These are phyloP conservation scores for Eilema sororculum DNA, from an alignment of 2,888 invertebrate species.

Conservation along the genomic window DNA sequence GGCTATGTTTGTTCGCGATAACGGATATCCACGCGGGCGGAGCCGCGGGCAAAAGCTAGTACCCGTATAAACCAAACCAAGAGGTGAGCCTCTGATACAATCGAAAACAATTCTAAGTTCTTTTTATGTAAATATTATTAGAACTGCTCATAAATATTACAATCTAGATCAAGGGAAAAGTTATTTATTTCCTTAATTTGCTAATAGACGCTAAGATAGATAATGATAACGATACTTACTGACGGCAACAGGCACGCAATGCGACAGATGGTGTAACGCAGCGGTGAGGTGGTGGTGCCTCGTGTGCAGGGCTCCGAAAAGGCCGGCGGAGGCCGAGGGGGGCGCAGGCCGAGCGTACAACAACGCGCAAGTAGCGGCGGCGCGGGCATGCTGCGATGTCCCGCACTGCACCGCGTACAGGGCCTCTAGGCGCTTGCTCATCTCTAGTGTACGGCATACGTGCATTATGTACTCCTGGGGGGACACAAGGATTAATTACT, in stretches of 20 bases:
- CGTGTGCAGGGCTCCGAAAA: conserved; percentile 91
- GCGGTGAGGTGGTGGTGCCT: conserved; percentile 64
- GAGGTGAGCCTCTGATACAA: too few species aligned
- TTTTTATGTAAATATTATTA: too few species aligned
- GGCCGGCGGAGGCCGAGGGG: conserved; percentile 86
- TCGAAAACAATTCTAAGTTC: too few species aligned
- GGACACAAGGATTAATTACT: not conserved
- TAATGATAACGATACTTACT: conserved; percentile 59
- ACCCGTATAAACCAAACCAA: too few species aligned
- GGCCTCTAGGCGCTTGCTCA: conserved; percentile 89
- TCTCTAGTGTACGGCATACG: conserved; percentile 91
- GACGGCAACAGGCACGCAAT: conserved; percentile 71
- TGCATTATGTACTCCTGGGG: conserved; percentile 89
- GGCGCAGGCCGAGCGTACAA: conserved; percentile 87
- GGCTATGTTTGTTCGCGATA: too few species aligned
- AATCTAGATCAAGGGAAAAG: too few species aligned
- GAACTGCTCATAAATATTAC: too few species aligned
- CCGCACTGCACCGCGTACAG: conserved; percentile 91
- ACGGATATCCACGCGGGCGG: too few species aligned
- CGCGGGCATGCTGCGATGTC: conserved; percentile 91
- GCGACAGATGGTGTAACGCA: conserved; percentile 86
- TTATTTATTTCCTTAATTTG: too few species aligned
- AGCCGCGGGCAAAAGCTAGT: too few species aligned
- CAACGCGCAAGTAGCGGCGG: conserved; percentile 92
- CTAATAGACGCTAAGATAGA: too few species aligned